A percentile compares a stretch with the other conserved stretches of the same genome.
Evolutionary conservation across 2,888 invertebrate species (phyloP).

Genomic region (Cephonodes hylas): DNA sequence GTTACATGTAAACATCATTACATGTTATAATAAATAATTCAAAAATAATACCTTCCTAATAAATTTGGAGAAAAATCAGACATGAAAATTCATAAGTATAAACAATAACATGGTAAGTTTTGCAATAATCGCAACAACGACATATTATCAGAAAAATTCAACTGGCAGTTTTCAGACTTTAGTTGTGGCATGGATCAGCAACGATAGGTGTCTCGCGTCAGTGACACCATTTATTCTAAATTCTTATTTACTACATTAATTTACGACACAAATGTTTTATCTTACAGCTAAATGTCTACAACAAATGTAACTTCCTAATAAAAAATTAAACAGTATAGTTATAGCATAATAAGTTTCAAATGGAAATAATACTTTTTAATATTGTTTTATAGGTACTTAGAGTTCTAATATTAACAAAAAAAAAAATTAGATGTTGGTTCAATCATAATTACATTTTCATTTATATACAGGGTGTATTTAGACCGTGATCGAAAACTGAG

Average conservation of each 20-base stretch:
- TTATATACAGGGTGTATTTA: too few species aligned
- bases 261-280: not conserved
- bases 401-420: too few species aligned
- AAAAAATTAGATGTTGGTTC: not conserved
- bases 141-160: not conserved
- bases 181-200: not conserved
- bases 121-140: not conserved
- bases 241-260: not conserved
- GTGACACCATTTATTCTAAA: not conserved
- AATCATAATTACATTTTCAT: not conserved
- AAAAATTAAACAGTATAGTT: not conserved
- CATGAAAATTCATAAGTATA: too few species aligned
- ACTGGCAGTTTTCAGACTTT: conserved; percentile 3
- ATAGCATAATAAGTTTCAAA: not conserved
- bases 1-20: too few species aligned
- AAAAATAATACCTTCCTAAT: too few species aligned
- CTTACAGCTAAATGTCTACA: not conserved
- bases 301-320: not conserved
- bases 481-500: too few species aligned
- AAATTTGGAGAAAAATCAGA: too few species aligned
- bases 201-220: not conserved
- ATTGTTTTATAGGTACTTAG: not conserved
- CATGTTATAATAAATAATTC: too few species aligned
- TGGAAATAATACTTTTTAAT: not conserved
- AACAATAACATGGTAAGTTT: not conserved